Percentiles rank a stretch among this genome's conserved stretches.
These are phyloP conservation scores for Cinclus mexicanus DNA, from an alignment of 2,113 vertebrate genomes.

Conservation along the genomic window DNA sequence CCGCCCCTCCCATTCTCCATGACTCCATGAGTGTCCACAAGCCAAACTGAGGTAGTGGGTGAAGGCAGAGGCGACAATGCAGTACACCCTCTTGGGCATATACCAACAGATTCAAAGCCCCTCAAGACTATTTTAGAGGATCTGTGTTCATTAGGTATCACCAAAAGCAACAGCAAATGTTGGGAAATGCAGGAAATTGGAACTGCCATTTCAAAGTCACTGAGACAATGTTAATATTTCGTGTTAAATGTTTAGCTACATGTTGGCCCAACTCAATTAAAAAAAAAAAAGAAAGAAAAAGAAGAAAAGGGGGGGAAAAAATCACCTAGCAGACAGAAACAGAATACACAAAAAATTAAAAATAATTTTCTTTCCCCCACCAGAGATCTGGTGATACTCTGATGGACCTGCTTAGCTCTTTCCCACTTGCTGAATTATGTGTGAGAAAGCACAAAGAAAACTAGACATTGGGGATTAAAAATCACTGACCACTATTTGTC, in stretches of 20 bases:
- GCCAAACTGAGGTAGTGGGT: background rate
- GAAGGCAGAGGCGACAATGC: constrained; percentile 20
- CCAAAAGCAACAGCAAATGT: background rate
- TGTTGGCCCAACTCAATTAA: background rate
- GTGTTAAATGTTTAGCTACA: background rate
- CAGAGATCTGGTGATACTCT: background rate
- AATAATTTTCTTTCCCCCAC: background rate
- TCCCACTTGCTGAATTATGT: background rate
- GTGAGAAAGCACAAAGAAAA: background rate
- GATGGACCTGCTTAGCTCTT: background rate
- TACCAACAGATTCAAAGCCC: constrained; percentile 43
- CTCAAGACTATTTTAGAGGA: background rate
- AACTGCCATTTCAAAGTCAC: background rate
- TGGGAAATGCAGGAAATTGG: background rate
- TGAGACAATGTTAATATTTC: background rate
- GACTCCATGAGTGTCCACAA: background rate
- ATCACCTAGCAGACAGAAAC: background rate
- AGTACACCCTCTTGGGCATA: background rate
- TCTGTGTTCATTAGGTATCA: background rate
- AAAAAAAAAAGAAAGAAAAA: background rate
- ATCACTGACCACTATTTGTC: background rate
- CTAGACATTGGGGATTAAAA: background rate
- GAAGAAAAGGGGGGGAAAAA: rapidly evolving
- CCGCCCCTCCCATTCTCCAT: background rate
- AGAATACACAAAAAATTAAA: background rate